These are phyloP conservation scores for Stigmatopora nigra DNA, from an alignment of 2,113 vertebrate species.

Conservation along the genomic window DNA sequence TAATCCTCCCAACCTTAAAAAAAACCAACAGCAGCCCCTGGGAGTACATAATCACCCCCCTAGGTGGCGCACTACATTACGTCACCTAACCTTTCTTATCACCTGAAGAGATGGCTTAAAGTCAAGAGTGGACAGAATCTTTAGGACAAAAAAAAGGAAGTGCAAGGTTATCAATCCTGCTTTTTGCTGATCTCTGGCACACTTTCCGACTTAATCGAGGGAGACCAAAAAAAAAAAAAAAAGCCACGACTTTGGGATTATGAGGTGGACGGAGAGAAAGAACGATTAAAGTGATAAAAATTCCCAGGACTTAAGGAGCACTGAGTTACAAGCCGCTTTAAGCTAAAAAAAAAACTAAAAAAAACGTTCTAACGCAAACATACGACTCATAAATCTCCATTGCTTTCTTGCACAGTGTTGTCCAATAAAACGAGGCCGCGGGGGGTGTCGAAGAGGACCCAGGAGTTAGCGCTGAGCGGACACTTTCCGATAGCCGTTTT, in stretches of 20 bases:
- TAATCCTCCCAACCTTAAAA: background rate
- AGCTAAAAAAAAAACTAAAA: conserved; percentile 29
- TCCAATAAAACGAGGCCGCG: conserved; percentile 40
- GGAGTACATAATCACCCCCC: background rate
- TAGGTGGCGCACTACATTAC: too few relatives aligned
- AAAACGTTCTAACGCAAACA: conserved; percentile 23
- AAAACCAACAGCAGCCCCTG: background rate
- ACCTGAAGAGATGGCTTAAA: background rate
- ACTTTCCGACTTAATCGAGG: background rate
- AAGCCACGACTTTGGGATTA: conserved; percentile 4
- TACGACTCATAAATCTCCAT: conserved; percentile 49
- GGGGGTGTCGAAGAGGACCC: conserved; percentile 4
- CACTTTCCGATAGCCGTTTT: conserved; percentile 36
- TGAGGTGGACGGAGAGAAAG: background rate
- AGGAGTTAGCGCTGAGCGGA: conserved; percentile 37
- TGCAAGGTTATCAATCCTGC: background rate
- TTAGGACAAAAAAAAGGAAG: background rate
- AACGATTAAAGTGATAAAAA: conserved; percentile 7
- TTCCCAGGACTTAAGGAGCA: conserved; percentile 8
- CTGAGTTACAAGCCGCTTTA: conserved; percentile 27
- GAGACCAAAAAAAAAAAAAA: background rate
- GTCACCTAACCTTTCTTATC: background rate
- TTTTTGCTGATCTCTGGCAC: background rate
- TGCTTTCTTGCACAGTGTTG: conserved; percentile 33
- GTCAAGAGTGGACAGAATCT: conserved; percentile 9